A percentile compares a stretch with the other conserved stretches of the same genome.
phyloP scores from a whole-genome alignment of 2,113 vertebrate genomes.

The Ailurus styani region DNA sequence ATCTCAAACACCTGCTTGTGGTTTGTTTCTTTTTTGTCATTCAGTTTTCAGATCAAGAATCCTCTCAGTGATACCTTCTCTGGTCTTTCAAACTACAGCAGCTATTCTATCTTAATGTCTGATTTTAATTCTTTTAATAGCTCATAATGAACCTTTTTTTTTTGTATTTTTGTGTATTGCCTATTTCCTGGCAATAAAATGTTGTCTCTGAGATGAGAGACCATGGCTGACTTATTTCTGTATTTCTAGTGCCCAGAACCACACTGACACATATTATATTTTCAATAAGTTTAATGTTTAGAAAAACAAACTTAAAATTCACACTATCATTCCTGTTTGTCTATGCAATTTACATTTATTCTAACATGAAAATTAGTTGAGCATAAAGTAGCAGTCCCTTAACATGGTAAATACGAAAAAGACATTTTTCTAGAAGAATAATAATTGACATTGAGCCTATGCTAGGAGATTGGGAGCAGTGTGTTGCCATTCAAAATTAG shows the following conservation, averaged over 20 bases:
- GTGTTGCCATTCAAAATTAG: not conserved
- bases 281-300: not conserved
- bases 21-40: not conserved
- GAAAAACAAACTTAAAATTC: not conserved
- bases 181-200: not conserved
- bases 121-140: conserved; percentile 25
- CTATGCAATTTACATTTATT: conserved; percentile 24
- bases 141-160: not conserved
- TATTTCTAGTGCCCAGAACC: not conserved
- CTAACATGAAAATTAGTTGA: conserved; percentile 44
- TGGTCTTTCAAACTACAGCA: not conserved
- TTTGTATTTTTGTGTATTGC: not conserved
- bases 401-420: not conserved
- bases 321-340: not conserved
- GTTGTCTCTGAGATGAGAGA: not conserved
- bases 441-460: not conserved
- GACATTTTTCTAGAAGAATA: not conserved
- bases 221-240: not conserved
- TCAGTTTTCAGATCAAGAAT: not conserved
- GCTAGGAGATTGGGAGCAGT: not conserved
- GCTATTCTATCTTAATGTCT: not conserved
- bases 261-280: not conserved
- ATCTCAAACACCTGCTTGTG: not conserved
- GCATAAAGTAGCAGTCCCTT: conserved; percentile 10
- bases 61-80: not conserved